phyloP scores from a whole-genome alignment of 2,797 vertebrate species.

The Microchirus variegatus region DNA sequence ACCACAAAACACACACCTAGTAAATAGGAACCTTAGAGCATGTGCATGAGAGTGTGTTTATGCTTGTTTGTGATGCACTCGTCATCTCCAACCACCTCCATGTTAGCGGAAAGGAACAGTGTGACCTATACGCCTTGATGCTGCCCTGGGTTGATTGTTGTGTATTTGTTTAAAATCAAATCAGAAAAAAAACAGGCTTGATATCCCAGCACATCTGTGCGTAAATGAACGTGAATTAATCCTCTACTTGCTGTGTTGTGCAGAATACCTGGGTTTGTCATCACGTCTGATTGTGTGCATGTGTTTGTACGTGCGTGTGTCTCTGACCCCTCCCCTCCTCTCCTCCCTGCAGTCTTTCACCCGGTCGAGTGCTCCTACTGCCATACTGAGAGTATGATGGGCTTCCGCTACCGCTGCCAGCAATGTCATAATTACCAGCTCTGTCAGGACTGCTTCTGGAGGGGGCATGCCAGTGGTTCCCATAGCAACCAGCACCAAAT shows the following conservation, averaged over 20 bases:
- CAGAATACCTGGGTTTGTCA: constrained; percentile 47
- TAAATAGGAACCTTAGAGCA: constrained; percentile 35
- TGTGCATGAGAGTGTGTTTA: constrained; percentile 26
- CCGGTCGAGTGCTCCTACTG: constrained; percentile 98
- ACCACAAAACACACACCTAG: constrained; percentile 14
- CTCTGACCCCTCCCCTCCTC: constrained; percentile 53
- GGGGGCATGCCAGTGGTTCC: constrained; percentile 97
- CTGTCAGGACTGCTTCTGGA: constrained; percentile 99
- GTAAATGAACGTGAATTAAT: constrained; percentile 45
- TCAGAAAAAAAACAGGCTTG: constrained; percentile 4
- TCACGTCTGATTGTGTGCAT: constrained; percentile 46
- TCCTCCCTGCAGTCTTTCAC: constrained; percentile 91
- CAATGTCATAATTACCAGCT: constrained; percentile 99
- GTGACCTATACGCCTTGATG: not conserved
- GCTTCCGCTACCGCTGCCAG: constrained; percentile 99
- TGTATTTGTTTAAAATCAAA: constrained; percentile 5
- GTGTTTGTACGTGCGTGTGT: constrained; percentile 25
- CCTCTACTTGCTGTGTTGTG: constrained; percentile 27
- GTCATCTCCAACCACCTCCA: constrained; percentile 33
- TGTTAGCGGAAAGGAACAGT: constrained; percentile 19
- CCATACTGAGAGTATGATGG: constrained; percentile 99
- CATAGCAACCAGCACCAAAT: constrained; percentile 99
- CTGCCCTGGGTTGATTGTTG: too few species aligned
- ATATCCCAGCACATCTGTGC: constrained; percentile 26
- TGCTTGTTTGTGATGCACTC: constrained; percentile 25